Evolutionary conservation across 2,888 invertebrate species (phyloP).

Genomic region (Agrochola lychnidis): DNA sequence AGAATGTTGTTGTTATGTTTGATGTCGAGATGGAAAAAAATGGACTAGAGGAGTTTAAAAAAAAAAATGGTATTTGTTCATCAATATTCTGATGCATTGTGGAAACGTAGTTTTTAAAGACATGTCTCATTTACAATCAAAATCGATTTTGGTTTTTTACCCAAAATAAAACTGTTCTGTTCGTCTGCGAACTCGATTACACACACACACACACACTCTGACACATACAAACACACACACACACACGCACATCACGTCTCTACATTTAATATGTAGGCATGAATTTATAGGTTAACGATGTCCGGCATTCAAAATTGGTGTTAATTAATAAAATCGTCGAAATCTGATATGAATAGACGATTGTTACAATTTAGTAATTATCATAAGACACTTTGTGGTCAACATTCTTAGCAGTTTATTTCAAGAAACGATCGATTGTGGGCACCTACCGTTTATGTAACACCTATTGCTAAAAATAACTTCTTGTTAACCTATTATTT

Average conservation of each 20-base stretch:
- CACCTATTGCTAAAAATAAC: conserved; percentile 23
- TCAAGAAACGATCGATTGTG: not conserved
- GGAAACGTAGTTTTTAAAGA: not conserved
- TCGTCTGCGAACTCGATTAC: not conserved
- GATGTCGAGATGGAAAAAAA: not conserved
- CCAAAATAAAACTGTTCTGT: not conserved
- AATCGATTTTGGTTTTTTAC: not conserved
- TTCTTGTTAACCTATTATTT: conserved; percentile 40
- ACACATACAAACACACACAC: too few species aligned
- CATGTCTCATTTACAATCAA: not conserved
- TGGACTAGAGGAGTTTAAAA: accelerated
- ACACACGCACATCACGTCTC: too few species aligned
- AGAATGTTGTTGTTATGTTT: not conserved
- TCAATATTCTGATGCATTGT: not conserved
- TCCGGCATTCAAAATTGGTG: conserved; percentile 9
- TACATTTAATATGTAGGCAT: not conserved
- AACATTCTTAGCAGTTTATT: conserved; percentile 6
- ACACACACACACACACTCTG: too few species aligned
- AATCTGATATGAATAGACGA: not conserved
- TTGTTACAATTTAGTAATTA: not conserved
- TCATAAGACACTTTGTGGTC: conserved; percentile 1
- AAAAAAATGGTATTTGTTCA: too few species aligned
- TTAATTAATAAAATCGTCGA: conserved; percentile 33
- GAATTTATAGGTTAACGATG: conserved; percentile 4
- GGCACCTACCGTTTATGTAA: not conserved